Base-by-base conservation (phyloP, 2,888 invertebrate species). In the Clostera curtula region DNA sequence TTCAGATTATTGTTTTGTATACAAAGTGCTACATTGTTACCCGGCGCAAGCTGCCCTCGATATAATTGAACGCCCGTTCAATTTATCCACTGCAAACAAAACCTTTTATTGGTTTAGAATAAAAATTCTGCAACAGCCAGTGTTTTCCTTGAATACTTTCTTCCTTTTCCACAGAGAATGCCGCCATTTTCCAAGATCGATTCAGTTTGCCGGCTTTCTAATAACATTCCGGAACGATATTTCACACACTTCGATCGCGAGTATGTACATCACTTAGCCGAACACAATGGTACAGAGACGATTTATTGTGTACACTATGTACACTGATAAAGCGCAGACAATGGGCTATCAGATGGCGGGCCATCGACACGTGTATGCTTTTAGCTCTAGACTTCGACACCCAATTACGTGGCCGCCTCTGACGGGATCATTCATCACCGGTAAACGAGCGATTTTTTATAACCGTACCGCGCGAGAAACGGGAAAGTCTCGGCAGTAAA, bases 311-410 rank as follows among this genome's bases (percentile, higher is more conserved):
- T 72, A 72, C 73, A 74, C 51, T 59, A 48, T 51, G 52, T 54
- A 52, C 51, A 45, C 57, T 61, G 77, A 79, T 77, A 76, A 73
- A 65, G 63, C 58, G 56, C 65, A 76, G 79, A 80, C 82, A 82
- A 80, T 77, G 62, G 73, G 49, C 65, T 68, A 73, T 71, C 72
- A 58, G 70, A 72, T 70, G 60, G 59, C 62, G 60, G 55, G 44
- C 37, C 57, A 61, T 64, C 66, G 51, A 79, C 82, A 80, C 61
- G 80, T 79, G 79, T 80, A 75, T 79, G 82, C 82, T 80, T 75
- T 80, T 76, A 80, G 70, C 64, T 46, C 56, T 56, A 70, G 67
- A 65, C 75, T 73, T 74, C 71, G 73, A 74, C 75, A 74, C 70
- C 76, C 76, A 79, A 80, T 83, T 80, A 80, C 71, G 64, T 58